These are phyloP conservation scores for Sympetrum striolatum DNA, from an alignment of 2,888 invertebrate genomes.

Conservation along the genomic window DNA sequence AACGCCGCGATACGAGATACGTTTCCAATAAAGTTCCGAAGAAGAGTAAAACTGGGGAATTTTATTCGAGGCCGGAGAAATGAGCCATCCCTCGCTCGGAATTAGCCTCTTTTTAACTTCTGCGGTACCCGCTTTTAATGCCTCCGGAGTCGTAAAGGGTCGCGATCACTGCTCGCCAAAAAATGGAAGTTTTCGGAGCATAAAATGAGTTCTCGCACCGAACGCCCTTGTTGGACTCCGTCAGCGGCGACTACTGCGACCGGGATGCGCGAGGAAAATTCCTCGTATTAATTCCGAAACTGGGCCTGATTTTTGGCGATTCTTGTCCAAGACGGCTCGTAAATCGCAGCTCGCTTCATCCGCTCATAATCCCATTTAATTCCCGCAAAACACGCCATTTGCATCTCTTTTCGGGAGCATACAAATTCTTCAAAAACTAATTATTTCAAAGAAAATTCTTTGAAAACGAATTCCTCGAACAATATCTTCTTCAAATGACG, in stretches of 20 bases:
- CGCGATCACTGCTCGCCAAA: background rate
- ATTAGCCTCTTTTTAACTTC: background rate
- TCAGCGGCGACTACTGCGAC: background rate
- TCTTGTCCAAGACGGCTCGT: background rate
- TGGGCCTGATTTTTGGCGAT: slow-evolving; percentile 20
- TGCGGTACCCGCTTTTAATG: background rate
- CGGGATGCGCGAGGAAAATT: background rate
- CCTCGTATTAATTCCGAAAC: background rate
- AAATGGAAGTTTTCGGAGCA: background rate
- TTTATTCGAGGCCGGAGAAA: background rate
- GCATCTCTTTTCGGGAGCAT: no score
- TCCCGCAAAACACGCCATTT: background rate
- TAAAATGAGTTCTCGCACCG: background rate
- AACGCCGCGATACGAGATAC: no score
- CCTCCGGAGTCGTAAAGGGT: background rate
- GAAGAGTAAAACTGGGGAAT: background rate
- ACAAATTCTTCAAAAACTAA: no score
- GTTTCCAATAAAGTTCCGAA: no score
- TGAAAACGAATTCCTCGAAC: no score
- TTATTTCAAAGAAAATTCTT: no score
- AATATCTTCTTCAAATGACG: no score
- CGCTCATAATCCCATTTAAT: background rate
- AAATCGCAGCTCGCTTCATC: background rate
- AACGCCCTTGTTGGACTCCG: background rate
- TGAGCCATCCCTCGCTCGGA: background rate